phyloP scores from a whole-genome alignment of 1,140 invertebrate genomes.

The Dolichoris vasculosae region DNA sequence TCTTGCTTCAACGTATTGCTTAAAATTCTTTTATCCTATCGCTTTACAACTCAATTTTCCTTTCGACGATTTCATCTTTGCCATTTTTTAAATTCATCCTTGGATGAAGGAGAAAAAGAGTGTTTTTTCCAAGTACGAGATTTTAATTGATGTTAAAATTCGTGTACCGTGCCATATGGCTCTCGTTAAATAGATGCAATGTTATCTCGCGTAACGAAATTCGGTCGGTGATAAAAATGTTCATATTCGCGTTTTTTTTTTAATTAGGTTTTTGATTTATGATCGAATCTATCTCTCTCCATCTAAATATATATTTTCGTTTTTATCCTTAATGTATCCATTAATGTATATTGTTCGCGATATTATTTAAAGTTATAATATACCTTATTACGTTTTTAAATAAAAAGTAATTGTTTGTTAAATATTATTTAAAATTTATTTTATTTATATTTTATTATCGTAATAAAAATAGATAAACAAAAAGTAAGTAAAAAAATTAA shows the following conservation, averaged over 20 bases:
- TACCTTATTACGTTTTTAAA: no score
- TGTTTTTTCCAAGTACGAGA: background rate
- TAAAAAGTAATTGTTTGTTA: no score
- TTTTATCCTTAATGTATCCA: no score
- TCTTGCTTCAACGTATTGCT: background rate
- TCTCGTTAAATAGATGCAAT: background rate
- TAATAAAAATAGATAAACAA: no score
- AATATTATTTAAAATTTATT: no score
- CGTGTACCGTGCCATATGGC: background rate
- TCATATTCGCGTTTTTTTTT: background rate
- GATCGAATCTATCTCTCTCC: no score
- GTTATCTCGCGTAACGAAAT: background rate
- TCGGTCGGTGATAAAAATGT: background rate
- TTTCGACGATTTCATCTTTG: background rate
- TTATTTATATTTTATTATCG: no score
- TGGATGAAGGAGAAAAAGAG: background rate
- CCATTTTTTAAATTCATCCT: background rate
- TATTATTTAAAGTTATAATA: no score
- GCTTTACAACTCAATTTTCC: slow-evolving; percentile 21
- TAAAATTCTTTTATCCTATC: background rate
- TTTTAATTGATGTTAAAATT: slow-evolving; percentile 1
- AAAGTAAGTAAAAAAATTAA: no score
- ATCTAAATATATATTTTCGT: no score
- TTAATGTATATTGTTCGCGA: no score
- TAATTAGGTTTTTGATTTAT: background rate